Evolutionary conservation across 2,113 vertebrate species (phyloP).

Genomic region (Stigmatopora nigra): DNA sequence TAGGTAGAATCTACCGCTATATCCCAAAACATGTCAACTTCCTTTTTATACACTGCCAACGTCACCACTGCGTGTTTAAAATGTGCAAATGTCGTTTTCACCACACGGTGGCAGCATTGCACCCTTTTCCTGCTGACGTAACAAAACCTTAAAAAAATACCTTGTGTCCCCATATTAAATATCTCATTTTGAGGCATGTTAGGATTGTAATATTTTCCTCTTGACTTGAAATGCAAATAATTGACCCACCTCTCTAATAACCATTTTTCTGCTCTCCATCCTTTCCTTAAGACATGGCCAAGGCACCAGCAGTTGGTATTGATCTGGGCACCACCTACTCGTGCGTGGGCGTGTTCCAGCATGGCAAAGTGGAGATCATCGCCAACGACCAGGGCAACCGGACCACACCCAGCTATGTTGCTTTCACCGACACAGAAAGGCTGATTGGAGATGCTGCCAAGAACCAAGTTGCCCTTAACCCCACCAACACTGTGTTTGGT

Average conservation of each 20-base stretch:
- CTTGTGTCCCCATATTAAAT: too few relatives aligned
- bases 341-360: slow-evolving; percentile 89
- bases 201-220: too few relatives aligned
- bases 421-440: slow-evolving; percentile 67
- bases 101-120: neutral
- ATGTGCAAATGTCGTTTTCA: neutral
- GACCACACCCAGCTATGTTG: slow-evolving; percentile 71
- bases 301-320: slow-evolving; percentile 85
- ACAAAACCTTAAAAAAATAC: slow-evolving; percentile 6
- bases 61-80: neutral
- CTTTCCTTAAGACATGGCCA: slow-evolving; percentile 71
- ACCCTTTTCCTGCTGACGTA: slow-evolving; percentile 9
- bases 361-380: slow-evolving; percentile 93
- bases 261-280: neutral
- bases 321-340: slow-evolving; percentile 93
- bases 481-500: slow-evolving; percentile 72
- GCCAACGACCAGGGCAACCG: slow-evolving; percentile 81
- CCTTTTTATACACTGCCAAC: neutral
- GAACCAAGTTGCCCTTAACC: slow-evolving; percentile 74
- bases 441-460: slow-evolving; percentile 69
- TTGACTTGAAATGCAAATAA: too few relatives aligned
- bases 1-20: too few relatives aligned
- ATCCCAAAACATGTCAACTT: neutral
- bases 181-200: too few relatives aligned
- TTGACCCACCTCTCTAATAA: neutral